Conservation (phyloP, 2,797 vertebrate genomes). For the Enteromius paludinosus region DNA sequence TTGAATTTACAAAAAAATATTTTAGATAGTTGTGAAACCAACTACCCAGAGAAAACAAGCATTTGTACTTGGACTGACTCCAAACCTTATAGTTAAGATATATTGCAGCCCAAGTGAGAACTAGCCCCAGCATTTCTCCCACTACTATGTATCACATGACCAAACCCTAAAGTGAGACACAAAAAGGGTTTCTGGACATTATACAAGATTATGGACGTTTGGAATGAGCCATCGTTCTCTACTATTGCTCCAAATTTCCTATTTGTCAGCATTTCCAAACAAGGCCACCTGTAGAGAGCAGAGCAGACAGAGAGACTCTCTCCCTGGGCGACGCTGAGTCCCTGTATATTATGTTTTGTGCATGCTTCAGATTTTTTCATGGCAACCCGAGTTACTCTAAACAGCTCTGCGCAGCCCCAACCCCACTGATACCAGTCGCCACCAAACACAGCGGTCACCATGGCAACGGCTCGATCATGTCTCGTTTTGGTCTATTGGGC, state of each 20-base stretch:
- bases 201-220: conserved; percentile 54
- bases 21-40: conserved; percentile 8
- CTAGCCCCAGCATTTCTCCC: not conserved
- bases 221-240: conserved; percentile 56
- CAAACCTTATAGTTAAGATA: not conserved
- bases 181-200: conserved; percentile 24
- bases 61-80: conserved; percentile 9
- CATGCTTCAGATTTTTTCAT: conserved; percentile 81
- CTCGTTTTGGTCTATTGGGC: conserved; percentile 43
- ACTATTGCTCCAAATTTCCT: conserved; percentile 73
- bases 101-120: not conserved
- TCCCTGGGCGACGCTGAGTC: conserved; percentile 73
- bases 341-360: conserved; percentile 81
- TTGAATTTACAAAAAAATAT: not conserved
- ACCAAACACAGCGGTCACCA: conserved; percentile 74
- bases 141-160: not conserved
- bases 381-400: conserved; percentile 80
- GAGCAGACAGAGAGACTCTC: conserved; percentile 75
- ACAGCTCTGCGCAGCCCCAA: conserved; percentile 69
- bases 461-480: conserved; percentile 59
- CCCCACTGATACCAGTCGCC: conserved; percentile 72
- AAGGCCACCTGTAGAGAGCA: conserved; percentile 78
- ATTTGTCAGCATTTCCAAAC: conserved; percentile 85
- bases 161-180: not conserved
- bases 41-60: conserved; percentile 4